Conservation (phyloP, 2,888 invertebrate species). For the Thera obeliscata region DNA sequence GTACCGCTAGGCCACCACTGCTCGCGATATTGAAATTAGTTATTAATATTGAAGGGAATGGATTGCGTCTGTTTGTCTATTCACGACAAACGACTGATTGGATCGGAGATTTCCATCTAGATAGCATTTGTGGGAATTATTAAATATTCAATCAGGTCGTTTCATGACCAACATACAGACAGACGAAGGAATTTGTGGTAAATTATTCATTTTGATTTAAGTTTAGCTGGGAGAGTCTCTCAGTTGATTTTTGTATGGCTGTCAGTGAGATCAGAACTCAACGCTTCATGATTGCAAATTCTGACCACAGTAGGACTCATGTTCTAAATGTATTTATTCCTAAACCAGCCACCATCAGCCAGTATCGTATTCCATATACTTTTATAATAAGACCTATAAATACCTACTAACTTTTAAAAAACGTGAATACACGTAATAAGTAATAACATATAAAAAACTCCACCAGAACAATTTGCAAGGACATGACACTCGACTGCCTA, state of each 20-base stretch:
- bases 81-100: slow-evolving; percentile 26
- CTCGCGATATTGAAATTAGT: neutral
- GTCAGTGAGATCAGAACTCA: neutral
- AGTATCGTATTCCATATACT: neutral
- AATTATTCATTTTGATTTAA: neutral
- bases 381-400: neutral
- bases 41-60: slow-evolving; percentile 21
- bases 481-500: neutral
- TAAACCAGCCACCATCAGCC: no score
- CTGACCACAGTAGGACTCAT: no score
- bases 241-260: no score
- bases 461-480: neutral
- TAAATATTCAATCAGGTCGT: slow-evolving; percentile 20
- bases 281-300: no score
- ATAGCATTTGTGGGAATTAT: slow-evolving; percentile 16
- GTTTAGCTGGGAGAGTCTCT: no score
- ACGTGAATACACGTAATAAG: neutral
- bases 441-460: neutral
- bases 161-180: slow-evolving; percentile 16
- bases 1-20: neutral
- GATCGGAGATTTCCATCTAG: slow-evolving; percentile 23
- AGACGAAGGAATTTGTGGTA: neutral
- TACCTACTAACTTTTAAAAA: neutral
- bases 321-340: no score
- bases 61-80: slow-evolving; percentile 25